These are phyloP conservation scores for Scalopus aquaticus DNA, from an alignment of 2,113 vertebrate species.

Conservation along the genomic window DNA sequence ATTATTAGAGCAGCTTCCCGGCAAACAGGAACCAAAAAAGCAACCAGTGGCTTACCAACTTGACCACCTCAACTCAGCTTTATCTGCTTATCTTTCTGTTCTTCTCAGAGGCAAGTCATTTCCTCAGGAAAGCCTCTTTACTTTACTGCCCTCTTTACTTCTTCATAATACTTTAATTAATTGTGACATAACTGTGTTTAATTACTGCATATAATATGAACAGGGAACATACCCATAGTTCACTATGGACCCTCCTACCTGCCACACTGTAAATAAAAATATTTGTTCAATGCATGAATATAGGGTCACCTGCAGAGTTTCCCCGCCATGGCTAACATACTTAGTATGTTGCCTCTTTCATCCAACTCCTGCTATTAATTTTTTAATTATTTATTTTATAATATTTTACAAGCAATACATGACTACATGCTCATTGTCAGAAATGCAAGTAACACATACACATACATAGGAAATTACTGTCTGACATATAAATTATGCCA, in stretches of 20 bases:
- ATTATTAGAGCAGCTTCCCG: not conserved
- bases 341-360: not conserved
- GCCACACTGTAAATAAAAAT: not conserved
- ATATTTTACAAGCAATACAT: constrained; percentile 23
- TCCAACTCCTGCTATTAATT: not conserved
- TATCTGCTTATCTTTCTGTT: not conserved
- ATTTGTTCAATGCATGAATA: not conserved
- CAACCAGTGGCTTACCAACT: not conserved
- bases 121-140: not conserved
- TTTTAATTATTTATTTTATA: constrained; percentile 25
- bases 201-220: not conserved
- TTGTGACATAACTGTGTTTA: not conserved
- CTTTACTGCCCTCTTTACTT: not conserved
- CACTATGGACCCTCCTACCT: not conserved
- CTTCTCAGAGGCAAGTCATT: not conserved
- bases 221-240: not conserved
- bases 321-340: not conserved
- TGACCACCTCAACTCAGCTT: not conserved
- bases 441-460: not conserved
- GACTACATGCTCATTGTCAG: not conserved
- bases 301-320: not conserved
- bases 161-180: not conserved
- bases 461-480: not conserved
- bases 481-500: not conserved
- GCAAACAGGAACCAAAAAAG: not conserved